These are phyloP conservation scores for Drosophila truncata DNA, from an alignment of 1,140 invertebrate genomes.

Conservation along the genomic window DNA sequence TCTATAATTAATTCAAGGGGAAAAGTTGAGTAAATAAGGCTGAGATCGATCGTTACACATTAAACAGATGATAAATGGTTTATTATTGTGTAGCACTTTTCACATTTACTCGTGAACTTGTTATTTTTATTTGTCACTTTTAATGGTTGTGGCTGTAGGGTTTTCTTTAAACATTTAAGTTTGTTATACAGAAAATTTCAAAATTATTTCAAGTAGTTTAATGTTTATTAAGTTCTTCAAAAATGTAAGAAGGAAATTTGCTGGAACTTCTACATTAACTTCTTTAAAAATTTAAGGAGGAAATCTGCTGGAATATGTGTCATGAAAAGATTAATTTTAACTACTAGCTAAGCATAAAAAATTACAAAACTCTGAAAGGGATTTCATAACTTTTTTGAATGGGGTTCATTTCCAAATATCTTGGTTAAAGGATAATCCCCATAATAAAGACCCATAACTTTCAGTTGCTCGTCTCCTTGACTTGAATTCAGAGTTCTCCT, in stretches of 20 bases:
- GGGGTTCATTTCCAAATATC: not conserved
- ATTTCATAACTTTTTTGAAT: not conserved
- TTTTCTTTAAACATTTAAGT: no score
- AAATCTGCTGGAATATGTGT: not conserved
- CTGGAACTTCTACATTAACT: no score
- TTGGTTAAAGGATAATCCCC: not conserved
- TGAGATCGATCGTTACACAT: not conserved
- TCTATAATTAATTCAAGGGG: constrained; percentile 10
- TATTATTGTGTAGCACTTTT: constrained; percentile 10
- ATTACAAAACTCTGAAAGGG: not conserved
- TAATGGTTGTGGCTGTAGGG: not conserved
- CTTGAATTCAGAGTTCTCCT: constrained; percentile 11
- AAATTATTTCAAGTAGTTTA: not conserved
- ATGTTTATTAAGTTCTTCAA: no score
- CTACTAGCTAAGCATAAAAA: not conserved
- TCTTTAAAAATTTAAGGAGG: no score
- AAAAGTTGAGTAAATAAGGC: not conserved
- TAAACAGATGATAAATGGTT: constrained; percentile 4
- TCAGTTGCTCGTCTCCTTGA: constrained; percentile 15
- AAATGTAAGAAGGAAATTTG: no score
- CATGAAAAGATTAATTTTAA: not conserved
- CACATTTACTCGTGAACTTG: not conserved
- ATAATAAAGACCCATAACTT: not conserved
- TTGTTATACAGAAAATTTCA: not conserved
- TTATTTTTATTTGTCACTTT: not conserved